Conservation (phyloP, 2,888 invertebrate species). For the Athripsodes cinereus region DNA sequence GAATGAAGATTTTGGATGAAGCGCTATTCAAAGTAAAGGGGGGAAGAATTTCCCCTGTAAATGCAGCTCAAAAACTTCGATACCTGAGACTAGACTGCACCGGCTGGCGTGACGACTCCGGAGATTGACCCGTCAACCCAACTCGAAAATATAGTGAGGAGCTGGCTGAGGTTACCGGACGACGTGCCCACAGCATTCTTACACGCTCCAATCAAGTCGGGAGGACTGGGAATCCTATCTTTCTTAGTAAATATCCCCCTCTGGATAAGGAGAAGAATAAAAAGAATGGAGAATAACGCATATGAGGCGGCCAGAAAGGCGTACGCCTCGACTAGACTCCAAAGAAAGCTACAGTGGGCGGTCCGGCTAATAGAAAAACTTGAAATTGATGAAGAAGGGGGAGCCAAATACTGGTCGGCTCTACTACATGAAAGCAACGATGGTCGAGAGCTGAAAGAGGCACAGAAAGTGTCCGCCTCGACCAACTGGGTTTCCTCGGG, state of each 20-base stretch:
- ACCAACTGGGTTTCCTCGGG: constrained; percentile 18
- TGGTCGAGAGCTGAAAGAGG: background rate
- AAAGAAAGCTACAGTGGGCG: background rate
- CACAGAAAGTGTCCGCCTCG: background rate
- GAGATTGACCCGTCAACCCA: background rate
- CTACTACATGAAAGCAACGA: background rate
- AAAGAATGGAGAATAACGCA: background rate
- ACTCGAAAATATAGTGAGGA: background rate
- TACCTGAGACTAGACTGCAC: constrained; percentile 6
- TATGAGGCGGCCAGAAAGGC: background rate
- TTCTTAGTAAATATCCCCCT: background rate
- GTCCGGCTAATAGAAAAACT: background rate
- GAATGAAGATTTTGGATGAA: background rate
- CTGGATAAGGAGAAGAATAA: background rate
- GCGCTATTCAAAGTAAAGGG: background rate
- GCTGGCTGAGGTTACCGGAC: background rate
- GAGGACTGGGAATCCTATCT: constrained; percentile 6
- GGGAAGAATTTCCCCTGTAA: background rate
- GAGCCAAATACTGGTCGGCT: background rate
- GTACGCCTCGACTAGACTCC: background rate
- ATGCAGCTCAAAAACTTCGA: background rate
- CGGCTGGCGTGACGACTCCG: background rate
- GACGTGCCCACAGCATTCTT: background rate
- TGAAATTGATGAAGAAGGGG: background rate
- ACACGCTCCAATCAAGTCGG: constrained; percentile 1